Base-by-base conservation (phyloP, 2,888 invertebrate genomes). In the Melinaea marsaeus region DNA sequence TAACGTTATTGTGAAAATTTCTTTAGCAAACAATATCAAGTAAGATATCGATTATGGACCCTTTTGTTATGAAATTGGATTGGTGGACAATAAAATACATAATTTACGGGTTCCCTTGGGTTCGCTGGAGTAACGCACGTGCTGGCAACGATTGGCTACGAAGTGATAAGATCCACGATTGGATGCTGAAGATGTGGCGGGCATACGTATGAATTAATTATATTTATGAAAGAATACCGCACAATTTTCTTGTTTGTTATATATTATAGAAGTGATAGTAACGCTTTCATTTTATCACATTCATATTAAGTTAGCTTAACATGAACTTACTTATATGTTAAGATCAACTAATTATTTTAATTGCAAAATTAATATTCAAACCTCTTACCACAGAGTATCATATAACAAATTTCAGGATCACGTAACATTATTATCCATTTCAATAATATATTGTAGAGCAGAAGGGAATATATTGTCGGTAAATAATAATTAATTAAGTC, bases 41-140 rank as follows among this genome's bases (percentile, higher is more conserved):
- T 62, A 65, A 57, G 63, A 64, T 69, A 69, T 72, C 71, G 74
- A 73, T 71, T 73, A 73, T 70, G 62, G 67, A 66, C 69, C 68
- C 67, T 64, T 68, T 68, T 69, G 74, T 75, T 77, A 77, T 77
- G 77, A 76, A 77, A 77, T 74, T 72, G 74, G 75, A 71, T 72
- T 70, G 69, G 69, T 66, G 68, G 71, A 77, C 73, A 77, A 73
- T 78, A 78, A 78, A 78, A 76, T 76, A 75, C 73, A 74, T 75
- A 76, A 78, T 76, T 75, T 75, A 73, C 68, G 68, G 69, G 63
- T 63, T 58, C 67, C 67, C 65, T 69, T 68, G 73, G 70, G 63
- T 65, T 68, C 68, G 67, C 69, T 65, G 71, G 61, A 70, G 66
- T 51, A 73, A 70, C 73, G 72, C 77, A 76, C 75, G 76, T 77